These are phyloP conservation scores for Hippoglossus stenolepis DNA, from an alignment of 2,113 vertebrate species.

Conservation along the genomic window DNA sequence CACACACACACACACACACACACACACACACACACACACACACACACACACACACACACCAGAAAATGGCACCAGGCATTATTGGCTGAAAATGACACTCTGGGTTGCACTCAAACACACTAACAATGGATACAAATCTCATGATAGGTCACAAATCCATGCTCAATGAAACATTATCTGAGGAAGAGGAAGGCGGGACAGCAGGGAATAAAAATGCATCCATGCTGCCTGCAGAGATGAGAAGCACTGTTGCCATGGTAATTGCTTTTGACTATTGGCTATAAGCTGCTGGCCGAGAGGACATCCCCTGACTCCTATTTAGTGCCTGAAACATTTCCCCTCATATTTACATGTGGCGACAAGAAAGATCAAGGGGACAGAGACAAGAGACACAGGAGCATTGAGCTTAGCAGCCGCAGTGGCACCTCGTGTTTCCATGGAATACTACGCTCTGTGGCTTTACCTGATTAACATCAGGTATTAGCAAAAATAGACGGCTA, in stretches of 20 bases:
- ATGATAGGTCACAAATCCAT: constrained; percentile 14
- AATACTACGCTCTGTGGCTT: not conserved
- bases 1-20: not conserved
- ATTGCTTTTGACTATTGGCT: not conserved
- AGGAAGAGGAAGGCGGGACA: not conserved
- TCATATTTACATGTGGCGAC: not conserved
- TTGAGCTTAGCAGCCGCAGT: not conserved
- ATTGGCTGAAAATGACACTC: constrained; percentile 21
- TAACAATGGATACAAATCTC: constrained; percentile 16
- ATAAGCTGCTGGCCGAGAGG: not conserved
- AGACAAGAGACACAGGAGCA: not conserved
- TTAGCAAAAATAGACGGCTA: constrained; percentile 63
- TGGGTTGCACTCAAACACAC: constrained; percentile 7
- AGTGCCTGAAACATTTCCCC: not conserved
- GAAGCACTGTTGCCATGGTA: constrained; percentile 59
- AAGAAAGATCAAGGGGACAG: not conserved
- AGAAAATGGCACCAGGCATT: constrained; percentile 21
- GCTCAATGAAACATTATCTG: constrained; percentile 26
- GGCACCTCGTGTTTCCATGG: not conserved
- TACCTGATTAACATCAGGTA: constrained; percentile 40
- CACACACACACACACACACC: constrained; percentile 12
- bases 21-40: not conserved
- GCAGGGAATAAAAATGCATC: not conserved
- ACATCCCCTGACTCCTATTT: not conserved
- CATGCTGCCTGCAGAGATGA: constrained; percentile 33